phyloP scores from a whole-genome alignment of 2,797 vertebrate genomes.

The Sebastes taczanowskii region DNA sequence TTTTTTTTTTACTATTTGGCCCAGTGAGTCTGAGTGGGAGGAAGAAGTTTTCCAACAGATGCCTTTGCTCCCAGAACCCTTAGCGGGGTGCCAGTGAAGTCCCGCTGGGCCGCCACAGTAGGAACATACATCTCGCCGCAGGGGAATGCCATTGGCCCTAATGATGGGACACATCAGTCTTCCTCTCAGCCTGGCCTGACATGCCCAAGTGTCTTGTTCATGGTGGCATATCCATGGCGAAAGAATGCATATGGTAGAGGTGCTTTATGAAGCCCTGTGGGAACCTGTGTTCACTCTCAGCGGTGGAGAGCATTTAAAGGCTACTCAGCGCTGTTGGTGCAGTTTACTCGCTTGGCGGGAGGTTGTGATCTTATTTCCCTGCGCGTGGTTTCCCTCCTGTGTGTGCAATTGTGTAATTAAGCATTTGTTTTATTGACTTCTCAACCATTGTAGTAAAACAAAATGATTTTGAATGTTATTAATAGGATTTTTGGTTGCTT shows the following conservation, averaged over 20 bases:
- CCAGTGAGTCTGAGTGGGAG: slow-evolving; percentile 41
- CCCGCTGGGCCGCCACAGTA: slow-evolving; percentile 75
- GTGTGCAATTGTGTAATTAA: slow-evolving; percentile 34
- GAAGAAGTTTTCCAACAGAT: slow-evolving; percentile 74
- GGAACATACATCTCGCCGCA: slow-evolving; percentile 72
- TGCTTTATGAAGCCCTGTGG: slow-evolving; percentile 79
- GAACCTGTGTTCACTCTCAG: slow-evolving; percentile 76
- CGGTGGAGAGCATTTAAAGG: slow-evolving; percentile 60
- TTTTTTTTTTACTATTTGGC: slow-evolving; percentile 13
- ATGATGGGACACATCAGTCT: slow-evolving; percentile 76
- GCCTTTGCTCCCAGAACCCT: slow-evolving; percentile 79
- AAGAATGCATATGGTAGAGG: slow-evolving; percentile 74
- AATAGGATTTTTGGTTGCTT: slow-evolving; percentile 7
- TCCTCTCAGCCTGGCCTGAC: slow-evolving; percentile 71
- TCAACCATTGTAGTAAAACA: neutral
- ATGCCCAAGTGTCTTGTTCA: slow-evolving; percentile 73
- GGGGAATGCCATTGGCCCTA: slow-evolving; percentile 60
- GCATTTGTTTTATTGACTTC: slow-evolving; percentile 5
- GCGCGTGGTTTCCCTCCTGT: neutral
- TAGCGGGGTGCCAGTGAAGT: slow-evolving; percentile 75
- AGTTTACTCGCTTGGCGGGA: slow-evolving; percentile 67
- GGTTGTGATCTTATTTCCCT: slow-evolving; percentile 62
- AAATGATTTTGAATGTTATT: neutral
- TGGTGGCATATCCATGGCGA: slow-evolving; percentile 74
- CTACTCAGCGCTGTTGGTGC: slow-evolving; percentile 64